phyloP scores from a whole-genome alignment of 2,888 invertebrate species.

The Drosophila quinaria region DNA sequence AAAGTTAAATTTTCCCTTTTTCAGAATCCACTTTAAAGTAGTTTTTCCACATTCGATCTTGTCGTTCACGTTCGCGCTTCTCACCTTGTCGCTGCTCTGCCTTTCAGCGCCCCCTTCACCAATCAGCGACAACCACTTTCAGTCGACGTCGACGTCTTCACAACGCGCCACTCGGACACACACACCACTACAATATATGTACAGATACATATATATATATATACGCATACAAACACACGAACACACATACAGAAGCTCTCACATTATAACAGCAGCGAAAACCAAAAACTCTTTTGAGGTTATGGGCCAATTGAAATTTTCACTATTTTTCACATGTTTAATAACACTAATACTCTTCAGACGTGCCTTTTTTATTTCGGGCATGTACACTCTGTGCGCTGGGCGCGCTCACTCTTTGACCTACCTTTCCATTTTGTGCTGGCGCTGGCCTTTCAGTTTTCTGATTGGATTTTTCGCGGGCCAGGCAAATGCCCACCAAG shows the following conservation, averaged over 20 bases:
- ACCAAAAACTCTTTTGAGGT: conserved; percentile 79
- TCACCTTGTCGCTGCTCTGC: conserved; percentile 67
- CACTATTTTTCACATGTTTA: conserved; percentile 67
- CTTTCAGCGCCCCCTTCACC: conserved; percentile 43
- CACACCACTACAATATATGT: conserved; percentile 33
- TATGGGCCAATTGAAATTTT: conserved; percentile 72
- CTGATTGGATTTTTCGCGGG: conserved; percentile 61
- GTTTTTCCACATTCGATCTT: conserved; percentile 79
- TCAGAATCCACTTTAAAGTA: conserved; percentile 67
- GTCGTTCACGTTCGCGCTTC: conserved; percentile 66
- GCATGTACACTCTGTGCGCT: conserved; percentile 61
- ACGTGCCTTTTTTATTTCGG: conserved; percentile 37
- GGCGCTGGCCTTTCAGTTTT: conserved; percentile 72
- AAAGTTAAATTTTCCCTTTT: conserved; percentile 38
- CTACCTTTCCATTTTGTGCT: conserved; percentile 85
- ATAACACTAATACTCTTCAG: conserved; percentile 46
- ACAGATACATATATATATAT: conserved; percentile 21
- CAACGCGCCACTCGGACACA: conserved; percentile 65
- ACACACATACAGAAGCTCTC: conserved; percentile 47
- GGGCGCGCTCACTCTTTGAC: conserved; percentile 82
- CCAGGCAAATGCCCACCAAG: conserved; percentile 48
- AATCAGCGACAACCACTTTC: conserved; percentile 76
- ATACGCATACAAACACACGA: conserved; percentile 15
- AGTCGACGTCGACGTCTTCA: conserved; percentile 71
- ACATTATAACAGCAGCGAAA: conserved; percentile 65